Base-by-base conservation (phyloP, 64 coral and sea anemone genomes). In the Montipora foliosa region DNA sequence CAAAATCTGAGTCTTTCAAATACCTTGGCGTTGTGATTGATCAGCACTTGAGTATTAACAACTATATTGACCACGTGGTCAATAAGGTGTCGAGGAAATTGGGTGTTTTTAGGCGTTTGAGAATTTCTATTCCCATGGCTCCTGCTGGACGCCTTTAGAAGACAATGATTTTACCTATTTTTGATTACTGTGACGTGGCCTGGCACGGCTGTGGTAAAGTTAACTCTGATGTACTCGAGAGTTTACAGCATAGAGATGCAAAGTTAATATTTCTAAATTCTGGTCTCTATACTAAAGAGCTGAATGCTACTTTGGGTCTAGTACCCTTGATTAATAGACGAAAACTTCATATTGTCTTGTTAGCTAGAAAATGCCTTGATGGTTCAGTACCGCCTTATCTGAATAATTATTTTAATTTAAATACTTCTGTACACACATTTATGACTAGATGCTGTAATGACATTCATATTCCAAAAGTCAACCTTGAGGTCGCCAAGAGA, bases 21-120 rank as follows among this genome's bases (percentile, higher is more conserved):
- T 78, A 78, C 49, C 76, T 78, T 78, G 76, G 76, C 44, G 44
- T 49, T 2, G 10, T 78, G 14, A 78, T 78, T 78, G 76, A 78
- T 78, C 44, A 48, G 11, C 76, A 78, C 44, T 49, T 78, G 44
- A 49, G 44, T 78, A 51, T 78, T 48, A 78, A 78, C 44, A 49
- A 49, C 7, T 46, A 78, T 78, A 78, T 78, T 78, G 47, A 78
- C 2, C 11, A 14, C 6, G 44, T 78, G 14, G 76, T 78, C 76
- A 78, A 49, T 14, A 49, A 78, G 8, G 47, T 78, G 14, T 78
- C 3, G 49, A 49, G 47, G 47, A 22, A 49, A 49, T 78, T 78
- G 24, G 76, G 76, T 78, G 76, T 78, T 78, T 50, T 78, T 4
- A 73, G 69, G 69, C 20, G 19, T 20, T 73, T 73, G 69, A 73